These are phyloP conservation scores for Tetragnatha versicolor DNA, from an alignment of 1,140 invertebrate genomes.

Conservation along the genomic window DNA sequence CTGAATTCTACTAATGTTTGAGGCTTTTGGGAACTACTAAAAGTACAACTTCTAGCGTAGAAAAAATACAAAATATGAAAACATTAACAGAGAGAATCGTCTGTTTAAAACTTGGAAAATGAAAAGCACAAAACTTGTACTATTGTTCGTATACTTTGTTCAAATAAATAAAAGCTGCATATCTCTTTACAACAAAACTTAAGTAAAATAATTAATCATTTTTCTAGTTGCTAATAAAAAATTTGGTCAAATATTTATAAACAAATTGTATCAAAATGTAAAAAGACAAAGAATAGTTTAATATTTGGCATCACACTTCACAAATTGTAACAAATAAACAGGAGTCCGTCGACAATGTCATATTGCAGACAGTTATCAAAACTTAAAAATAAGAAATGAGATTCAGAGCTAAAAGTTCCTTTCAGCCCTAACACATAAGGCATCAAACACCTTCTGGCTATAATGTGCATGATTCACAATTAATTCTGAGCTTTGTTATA, in stretches of 20 bases:
- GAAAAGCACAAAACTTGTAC: too few species aligned
- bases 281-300: conserved; percentile 24
- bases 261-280: conserved; percentile 15
- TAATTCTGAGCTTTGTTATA: conserved; percentile 11
- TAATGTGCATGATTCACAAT: conserved; percentile 24
- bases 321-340: conserved; percentile 4
- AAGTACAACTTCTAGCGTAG: too few species aligned
- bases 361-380: conserved; percentile 1
- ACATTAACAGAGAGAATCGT: too few species aligned
- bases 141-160: too few species aligned
- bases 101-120: too few species aligned
- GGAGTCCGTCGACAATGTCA: neutral
- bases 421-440: neutral
- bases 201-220: too few species aligned
- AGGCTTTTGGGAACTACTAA: too few species aligned
- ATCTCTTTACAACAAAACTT: neutral
- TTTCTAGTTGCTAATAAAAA: conserved; percentile 10
- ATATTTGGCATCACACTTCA: conserved; percentile 51
- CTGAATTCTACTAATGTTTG: too few species aligned
- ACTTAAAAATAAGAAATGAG: conserved; percentile 16
- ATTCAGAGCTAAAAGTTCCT: conserved; percentile 9
- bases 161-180: too few species aligned
- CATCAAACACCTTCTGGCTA: conserved; percentile 18
- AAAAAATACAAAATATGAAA: too few species aligned
- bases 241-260: conserved; percentile 32